Conservation (phyloP, 2,888 invertebrate genomes). For the Brachyptera putata region DNA sequence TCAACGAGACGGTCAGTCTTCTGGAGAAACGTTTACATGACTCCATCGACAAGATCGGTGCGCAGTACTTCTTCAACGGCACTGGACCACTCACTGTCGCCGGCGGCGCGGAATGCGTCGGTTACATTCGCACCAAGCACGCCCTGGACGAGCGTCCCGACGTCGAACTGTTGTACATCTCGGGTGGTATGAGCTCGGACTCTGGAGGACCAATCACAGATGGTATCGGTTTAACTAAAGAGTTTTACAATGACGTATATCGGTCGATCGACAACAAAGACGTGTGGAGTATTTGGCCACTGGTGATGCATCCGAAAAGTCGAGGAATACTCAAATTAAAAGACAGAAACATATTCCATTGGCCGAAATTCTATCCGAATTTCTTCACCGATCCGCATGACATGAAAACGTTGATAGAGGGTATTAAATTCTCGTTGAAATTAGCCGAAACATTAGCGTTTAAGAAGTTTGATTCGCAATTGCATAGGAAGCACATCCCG, state of each 20-base stretch:
- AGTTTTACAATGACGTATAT: slow-evolving; percentile 56
- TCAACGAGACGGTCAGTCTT: slow-evolving; percentile 39
- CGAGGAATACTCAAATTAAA: slow-evolving; percentile 49
- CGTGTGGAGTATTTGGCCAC: slow-evolving; percentile 67
- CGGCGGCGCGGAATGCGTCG: slow-evolving; percentile 47
- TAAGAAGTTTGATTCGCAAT: slow-evolving; percentile 70
- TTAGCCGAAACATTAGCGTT: slow-evolving; percentile 74
- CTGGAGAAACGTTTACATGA: slow-evolving; percentile 44
- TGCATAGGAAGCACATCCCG: slow-evolving; percentile 71
- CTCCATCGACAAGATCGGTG: slow-evolving; percentile 38
- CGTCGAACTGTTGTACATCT: slow-evolving; percentile 73
- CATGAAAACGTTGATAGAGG: slow-evolving; percentile 76
- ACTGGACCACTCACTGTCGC: slow-evolving; percentile 44
- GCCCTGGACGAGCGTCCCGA: slow-evolving; percentile 63
- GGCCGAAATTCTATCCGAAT: slow-evolving; percentile 58
- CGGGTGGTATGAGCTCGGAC: slow-evolving; percentile 72
- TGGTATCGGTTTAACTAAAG: slow-evolving; percentile 48
- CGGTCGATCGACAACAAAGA: slow-evolving; percentile 50
- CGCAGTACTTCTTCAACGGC: slow-evolving; percentile 43
- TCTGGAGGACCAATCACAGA: slow-evolving; percentile 68
- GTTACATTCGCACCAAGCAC: slow-evolving; percentile 45
- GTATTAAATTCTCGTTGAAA: slow-evolving; percentile 44
- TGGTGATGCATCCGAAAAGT: slow-evolving; percentile 59
- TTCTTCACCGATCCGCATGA: slow-evolving; percentile 51
- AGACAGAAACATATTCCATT: slow-evolving; percentile 52